Percentiles rank a stretch among this genome's conserved stretches.
These are phyloP conservation scores for Pogonomyrmex californicus DNA, from an alignment of 1,140 invertebrate species.

Conservation along the genomic window DNA sequence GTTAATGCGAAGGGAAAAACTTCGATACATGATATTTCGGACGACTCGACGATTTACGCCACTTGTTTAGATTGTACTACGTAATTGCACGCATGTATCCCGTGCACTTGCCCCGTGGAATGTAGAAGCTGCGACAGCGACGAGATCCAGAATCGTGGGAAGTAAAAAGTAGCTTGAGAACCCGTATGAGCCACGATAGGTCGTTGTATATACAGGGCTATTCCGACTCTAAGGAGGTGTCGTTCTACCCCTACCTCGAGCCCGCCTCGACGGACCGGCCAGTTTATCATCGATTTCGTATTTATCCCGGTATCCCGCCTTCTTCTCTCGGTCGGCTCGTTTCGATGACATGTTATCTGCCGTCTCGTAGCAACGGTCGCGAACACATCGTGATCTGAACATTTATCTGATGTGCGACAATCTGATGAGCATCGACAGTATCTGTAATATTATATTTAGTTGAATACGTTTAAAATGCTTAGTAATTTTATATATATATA, in stretches of 20 bases:
- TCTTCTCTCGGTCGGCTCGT: conserved; percentile 70
- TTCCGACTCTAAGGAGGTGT: conserved; percentile 79
- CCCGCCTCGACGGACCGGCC: conserved; percentile 70
- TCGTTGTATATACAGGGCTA: conserved; percentile 74
- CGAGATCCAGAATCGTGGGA: conserved; percentile 76
- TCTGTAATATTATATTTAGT: not conserved
- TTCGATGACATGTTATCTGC: conserved; percentile 75
- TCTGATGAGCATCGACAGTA: too few species aligned
- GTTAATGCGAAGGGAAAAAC: not conserved
- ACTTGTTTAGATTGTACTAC: conserved; percentile 37
- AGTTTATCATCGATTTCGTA: conserved; percentile 78
- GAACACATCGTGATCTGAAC: conserved; percentile 32
- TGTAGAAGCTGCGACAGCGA: conserved; percentile 69
- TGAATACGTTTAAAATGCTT: not conserved
- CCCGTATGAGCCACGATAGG: conserved; percentile 77
- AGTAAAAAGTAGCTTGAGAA: conserved; percentile 79
- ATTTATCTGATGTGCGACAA: not conserved
- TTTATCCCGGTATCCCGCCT: conserved; percentile 75
- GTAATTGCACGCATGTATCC: conserved; percentile 15
- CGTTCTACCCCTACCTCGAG: conserved; percentile 72
- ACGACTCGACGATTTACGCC: conserved; percentile 24
- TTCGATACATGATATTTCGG: conserved; percentile 35
- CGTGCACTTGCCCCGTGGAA: conserved; percentile 68
- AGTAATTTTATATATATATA: not conserved
- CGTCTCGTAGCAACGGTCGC: conserved; percentile 34